A percentile compares a stretch with the other conserved stretches of the same genome.
These are phyloP conservation scores for Phasia obesa DNA, from an alignment of 2,888 invertebrate genomes.

Conservation along the genomic window DNA sequence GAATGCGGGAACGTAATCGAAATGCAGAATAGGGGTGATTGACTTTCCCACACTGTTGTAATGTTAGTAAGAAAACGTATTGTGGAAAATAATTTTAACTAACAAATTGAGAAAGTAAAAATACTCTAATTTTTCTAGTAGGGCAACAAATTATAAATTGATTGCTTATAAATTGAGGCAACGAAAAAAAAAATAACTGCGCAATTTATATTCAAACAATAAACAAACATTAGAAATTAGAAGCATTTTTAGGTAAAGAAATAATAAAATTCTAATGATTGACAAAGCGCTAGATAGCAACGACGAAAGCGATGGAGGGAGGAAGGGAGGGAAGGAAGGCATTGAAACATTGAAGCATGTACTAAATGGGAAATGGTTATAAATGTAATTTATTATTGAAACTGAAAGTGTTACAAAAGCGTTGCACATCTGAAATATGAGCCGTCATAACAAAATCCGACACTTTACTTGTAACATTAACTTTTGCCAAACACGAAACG, in stretches of 20 bases:
- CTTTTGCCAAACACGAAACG: conserved; percentile 65
- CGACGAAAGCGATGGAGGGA: not conserved
- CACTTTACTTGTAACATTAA: conserved; percentile 69
- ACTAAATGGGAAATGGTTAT: not conserved
- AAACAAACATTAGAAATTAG: conserved; percentile 51
- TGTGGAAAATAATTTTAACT: not conserved
- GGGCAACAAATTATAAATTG: conserved; percentile 50
- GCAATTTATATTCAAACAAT: conserved; percentile 54
- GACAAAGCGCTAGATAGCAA: conserved; percentile 3
- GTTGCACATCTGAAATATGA: conserved; percentile 69
- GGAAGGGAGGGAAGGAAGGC: not conserved
- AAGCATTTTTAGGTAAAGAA: conserved; percentile 9
- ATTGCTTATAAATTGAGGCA: conserved; percentile 64
- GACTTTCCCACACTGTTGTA: no score
- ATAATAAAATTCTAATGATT: conserved; percentile 33
- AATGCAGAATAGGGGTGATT: no score
- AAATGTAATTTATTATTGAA: conserved; percentile 53
- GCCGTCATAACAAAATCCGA: conserved; percentile 69
- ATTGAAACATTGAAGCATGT: no score
- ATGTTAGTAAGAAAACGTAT: no score
- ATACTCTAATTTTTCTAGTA: not conserved
- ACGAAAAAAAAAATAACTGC: conserved; percentile 18
- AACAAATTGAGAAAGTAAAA: not conserved
- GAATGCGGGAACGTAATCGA: no score
- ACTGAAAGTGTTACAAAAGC: conserved; percentile 63